Base-by-base conservation (phyloP, 2,888 invertebrate genomes). In the Sarcophaga carnaria region DNA sequence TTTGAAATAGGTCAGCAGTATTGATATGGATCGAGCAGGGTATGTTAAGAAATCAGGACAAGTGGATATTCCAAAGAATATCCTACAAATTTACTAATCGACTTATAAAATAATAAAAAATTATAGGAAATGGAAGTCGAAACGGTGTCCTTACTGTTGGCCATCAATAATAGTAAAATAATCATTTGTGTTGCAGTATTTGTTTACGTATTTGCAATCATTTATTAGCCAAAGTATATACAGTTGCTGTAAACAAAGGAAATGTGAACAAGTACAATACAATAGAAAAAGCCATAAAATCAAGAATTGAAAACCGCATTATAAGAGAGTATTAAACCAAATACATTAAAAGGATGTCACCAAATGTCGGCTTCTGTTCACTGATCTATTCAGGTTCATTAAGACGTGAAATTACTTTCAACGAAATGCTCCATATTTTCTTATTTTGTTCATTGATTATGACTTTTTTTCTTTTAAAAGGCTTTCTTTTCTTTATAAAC, bases 361-460 rank as follows among this genome's bases (percentile, higher is more conserved):
- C 87, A 89, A 80, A 86, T 37, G 89, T 83, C 90, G 90, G 89
- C 89, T 83, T 85, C 88, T 89, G 49, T 14, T 14, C 89, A 49
- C 47, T 74, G 80, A 76, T 76, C 20, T 77, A 71, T 76, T 82
- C 75, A 72, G 74, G 80, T 75, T 80, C 88, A 91, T 90, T 90
- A 90, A 91, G 91, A 92, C 91, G 91, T 92, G 91, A 92, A 92
- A 92, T 92, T 91, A 91, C 69, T 78, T 86, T 64, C 60, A 49
- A 69, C 17, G 20, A 62, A 80, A 45, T 83, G 63, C 71, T 78
- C 67, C 75, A 78, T 4, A 76, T 64, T 37, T 17, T 14, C 66
- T 54, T 63, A 75, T 84, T 37, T 37, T 80, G 75, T 81, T n/a
- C 69, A 82, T 70, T 72, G 83, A 83, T 83, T 77, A 84, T 64